Evolutionary conservation across 2,888 invertebrate species (phyloP), one percentile per base, ranked within the genome.

Genomic region (Himalopsyche anomala): DNA sequence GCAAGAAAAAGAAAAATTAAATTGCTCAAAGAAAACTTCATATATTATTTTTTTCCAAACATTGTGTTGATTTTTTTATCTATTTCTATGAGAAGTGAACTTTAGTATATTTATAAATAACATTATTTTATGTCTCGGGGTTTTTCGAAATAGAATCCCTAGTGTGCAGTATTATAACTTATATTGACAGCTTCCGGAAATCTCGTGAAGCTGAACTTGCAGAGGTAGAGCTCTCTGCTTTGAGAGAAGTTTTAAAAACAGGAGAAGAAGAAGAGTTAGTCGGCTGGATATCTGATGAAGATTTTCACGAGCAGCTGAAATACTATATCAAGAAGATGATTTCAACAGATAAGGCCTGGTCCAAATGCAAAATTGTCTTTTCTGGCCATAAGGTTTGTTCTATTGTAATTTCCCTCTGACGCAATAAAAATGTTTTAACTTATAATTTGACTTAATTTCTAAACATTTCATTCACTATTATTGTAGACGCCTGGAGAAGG

Each of bases 221-320:
- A 38, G 92, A 96, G 85, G 96, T 97, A 91, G 94, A 94, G 42
- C 95, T 95, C 89, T 98, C 98, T 0, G 94, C 94, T 80, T 95
- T 95, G 89, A 98, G 98, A 17, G 97, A 98, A 91, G 91, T 91
- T 0, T 91, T 98, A 80, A 97, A 98, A 0, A 92, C 94, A 4
- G 96, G 2, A 28, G 28, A 28, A 28, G 28, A 96, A 89, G 95
- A 96, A 84, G 94, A 97, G 87, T 99, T 99, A 91, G 99, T 99
- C 92, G 98, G 98, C 38, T 99, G 99, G 92, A 99, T 99, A 91
- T 99, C 99, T 88, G 99, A 99, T 99, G 96, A 95, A 0, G 95
- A 95, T 11, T 92, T 99, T 15, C 97, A 99, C 88, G 95, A 96
- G 87, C 97, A 97, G 89, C 92, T 99, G 80, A 95, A 96, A 89